Conservation (phyloP, 2,888 invertebrate genomes). For the Lapara coniferarum region DNA sequence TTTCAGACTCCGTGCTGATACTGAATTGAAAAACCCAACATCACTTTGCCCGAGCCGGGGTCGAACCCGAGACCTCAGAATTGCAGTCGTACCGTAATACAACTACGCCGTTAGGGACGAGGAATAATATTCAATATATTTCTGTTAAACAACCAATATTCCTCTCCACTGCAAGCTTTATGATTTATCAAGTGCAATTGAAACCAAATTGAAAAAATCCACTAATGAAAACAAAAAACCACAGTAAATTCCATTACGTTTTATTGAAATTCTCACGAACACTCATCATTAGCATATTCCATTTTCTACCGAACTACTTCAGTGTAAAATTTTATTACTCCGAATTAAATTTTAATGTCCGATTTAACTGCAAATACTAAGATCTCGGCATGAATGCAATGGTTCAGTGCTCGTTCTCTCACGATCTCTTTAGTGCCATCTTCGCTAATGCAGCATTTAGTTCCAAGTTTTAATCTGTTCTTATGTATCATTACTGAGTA, state of each 20-base stretch:
- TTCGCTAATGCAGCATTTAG: not conserved
- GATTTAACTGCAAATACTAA: constrained; percentile 5
- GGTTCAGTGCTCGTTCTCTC: not conserved
- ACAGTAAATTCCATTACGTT: not conserved
- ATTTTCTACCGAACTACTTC: not conserved
- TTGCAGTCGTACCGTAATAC: no score
- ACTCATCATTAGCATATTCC: constrained; percentile 20
- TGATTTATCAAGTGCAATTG: no score
- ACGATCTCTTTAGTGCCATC: not conserved
- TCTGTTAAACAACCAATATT: no score
- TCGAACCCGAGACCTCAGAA: no score
- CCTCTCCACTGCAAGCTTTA: no score
- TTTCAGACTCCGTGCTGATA: no score
- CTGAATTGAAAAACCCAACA: no score
- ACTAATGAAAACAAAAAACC: not conserved
- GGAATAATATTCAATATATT: no score
- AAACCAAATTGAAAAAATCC: not conserved
- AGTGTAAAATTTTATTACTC: constrained; percentile 7
- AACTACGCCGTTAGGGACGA: no score
- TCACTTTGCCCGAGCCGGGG: no score
- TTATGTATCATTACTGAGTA: no score
- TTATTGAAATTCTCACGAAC: constrained; percentile 7
- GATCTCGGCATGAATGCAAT: not conserved
- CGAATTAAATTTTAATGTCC: not conserved
- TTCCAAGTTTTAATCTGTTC: no score